phyloP scores from a whole-genome alignment of 2,888 invertebrate genomes.

The Nymphalis urticae region DNA sequence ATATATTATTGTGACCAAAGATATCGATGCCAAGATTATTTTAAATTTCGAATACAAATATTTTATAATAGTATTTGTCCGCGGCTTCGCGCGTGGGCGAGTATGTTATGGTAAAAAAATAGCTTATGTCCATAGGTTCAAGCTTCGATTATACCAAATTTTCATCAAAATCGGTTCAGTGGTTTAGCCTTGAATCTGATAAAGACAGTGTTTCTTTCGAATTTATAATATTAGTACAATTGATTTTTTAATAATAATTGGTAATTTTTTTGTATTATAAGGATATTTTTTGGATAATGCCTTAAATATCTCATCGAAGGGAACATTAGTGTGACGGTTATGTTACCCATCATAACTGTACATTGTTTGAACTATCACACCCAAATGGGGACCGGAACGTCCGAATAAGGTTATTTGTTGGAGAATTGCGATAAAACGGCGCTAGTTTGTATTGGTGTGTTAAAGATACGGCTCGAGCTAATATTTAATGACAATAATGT shows the following conservation, averaged over 20 bases:
- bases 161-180: too few species aligned
- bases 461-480: conserved; percentile 14
- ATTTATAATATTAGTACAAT: too few species aligned
- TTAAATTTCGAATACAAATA: not conserved
- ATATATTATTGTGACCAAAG: conserved; percentile 1
- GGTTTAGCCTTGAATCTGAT: too few species aligned
- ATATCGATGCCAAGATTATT: conserved; percentile 8
- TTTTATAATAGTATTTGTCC: not conserved
- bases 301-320: not conserved
- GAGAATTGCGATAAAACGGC: conserved; percentile 35
- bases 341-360: not conserved
- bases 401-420: conserved; percentile 42
- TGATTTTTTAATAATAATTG: too few species aligned
- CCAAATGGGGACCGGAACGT: conserved; percentile 36
- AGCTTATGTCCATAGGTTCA: too few species aligned
- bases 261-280: too few species aligned
- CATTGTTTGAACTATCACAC: conserved; percentile 5
- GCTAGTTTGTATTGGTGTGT: conserved; percentile 37
- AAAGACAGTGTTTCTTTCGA: too few species aligned
- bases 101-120: too few species aligned
- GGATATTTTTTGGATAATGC: not conserved
- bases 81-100: too few species aligned
- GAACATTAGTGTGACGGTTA: not conserved
- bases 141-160: too few species aligned
- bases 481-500: conserved; percentile 20